Percentiles rank a stretch among this genome's conserved stretches.
Evolutionary conservation across 2,113 vertebrate genomes (phyloP).

Genomic region (Ptyas mucosa): DNA sequence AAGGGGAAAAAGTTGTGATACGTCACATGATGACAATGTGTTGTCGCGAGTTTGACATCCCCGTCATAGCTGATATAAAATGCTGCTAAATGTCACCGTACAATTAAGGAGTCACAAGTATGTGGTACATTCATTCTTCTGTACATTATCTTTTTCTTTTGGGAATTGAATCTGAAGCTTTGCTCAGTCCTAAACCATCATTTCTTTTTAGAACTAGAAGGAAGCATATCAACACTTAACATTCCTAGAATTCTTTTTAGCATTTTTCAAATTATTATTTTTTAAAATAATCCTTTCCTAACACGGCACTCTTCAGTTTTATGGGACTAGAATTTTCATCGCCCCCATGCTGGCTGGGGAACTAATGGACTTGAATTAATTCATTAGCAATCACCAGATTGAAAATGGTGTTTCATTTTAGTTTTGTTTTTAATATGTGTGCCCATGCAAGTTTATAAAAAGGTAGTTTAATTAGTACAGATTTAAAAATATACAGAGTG

Average conservation of each 20-base stretch:
- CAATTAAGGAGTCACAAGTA: not conserved
- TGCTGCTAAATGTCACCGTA: not conserved
- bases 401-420: not conserved
- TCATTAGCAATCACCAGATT: not conserved
- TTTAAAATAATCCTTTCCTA: not conserved
- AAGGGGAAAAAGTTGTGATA: too few relatives aligned
- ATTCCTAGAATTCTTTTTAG: slow-evolving; percentile 21
- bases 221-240: not conserved
- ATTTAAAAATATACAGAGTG: slow-evolving; percentile 55
- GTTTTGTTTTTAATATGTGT: not conserved
- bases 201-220: not conserved
- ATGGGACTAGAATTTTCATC: not conserved
- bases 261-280: slow-evolving; percentile 43
- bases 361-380: not conserved
- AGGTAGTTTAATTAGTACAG: slow-evolving; percentile 63
- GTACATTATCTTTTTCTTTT: not conserved
- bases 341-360: not conserved
- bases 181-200: not conserved
- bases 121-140: not conserved
- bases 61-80: not conserved
- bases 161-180: not conserved
- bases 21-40: too few relatives aligned
- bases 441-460: slow-evolving; percentile 45
- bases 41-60: too few relatives aligned
- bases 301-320: not conserved